phyloP scores from a whole-genome alignment of 2,888 invertebrate species.

The Epinotia demarniana region DNA sequence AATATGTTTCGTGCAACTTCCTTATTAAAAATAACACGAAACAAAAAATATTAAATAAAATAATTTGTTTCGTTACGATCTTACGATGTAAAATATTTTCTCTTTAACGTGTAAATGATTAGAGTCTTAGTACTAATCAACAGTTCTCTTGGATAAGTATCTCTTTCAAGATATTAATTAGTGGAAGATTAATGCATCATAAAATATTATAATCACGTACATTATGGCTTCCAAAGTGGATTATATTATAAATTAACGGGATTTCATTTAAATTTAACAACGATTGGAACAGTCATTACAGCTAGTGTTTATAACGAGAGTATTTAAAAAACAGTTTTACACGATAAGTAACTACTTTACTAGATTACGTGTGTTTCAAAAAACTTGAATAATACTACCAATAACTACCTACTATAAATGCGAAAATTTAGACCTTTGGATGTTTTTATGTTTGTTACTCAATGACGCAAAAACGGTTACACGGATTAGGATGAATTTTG shows the following conservation, averaged over 20 bases:
- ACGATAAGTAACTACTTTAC: not conserved
- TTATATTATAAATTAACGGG: conserved; percentile 15
- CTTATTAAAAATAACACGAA: too few species aligned
- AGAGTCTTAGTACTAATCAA: not conserved
- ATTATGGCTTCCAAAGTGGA: conserved; percentile 16
- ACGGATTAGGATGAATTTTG: too few species aligned
- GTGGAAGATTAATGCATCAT: not conserved
- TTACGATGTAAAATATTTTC: not conserved
- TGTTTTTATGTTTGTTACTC: too few species aligned
- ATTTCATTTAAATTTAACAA: not conserved
- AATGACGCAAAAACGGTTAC: too few species aligned
- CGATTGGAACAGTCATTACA: not conserved
- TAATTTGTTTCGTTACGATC: too few species aligned
- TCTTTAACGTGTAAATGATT: not conserved
- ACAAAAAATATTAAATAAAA: too few species aligned
- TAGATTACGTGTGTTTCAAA: not conserved
- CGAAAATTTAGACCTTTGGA: too few species aligned
- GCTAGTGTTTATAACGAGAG: not conserved
- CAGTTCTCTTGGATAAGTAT: not conserved
- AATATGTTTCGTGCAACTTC: too few species aligned
- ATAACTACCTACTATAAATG: too few species aligned
- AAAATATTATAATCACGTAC: conserved; percentile 4
- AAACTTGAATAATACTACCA: too few species aligned
- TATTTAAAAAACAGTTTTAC: not conserved
- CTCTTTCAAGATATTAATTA: not conserved